Evolutionary conservation across 1,140 invertebrate species (phyloP).

Genomic region (Lethrus apterus): DNA sequence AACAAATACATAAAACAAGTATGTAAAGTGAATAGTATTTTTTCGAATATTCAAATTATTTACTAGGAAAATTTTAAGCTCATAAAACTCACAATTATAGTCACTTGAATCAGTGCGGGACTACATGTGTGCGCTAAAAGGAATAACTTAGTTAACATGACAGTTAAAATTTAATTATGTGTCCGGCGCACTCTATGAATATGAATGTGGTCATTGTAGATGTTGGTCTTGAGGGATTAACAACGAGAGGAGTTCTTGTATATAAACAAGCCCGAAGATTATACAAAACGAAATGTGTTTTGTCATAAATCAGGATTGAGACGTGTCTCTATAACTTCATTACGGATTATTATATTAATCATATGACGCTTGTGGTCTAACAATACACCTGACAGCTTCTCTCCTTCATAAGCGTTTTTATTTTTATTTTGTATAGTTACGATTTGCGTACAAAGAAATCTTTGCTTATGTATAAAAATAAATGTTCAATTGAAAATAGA

Average conservation of each 20-base stretch:
- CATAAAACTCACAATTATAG: background rate
- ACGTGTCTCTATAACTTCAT: conserved; percentile 41
- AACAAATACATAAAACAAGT: background rate
- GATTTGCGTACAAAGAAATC: no score
- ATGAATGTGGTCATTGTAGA: conserved; percentile 31
- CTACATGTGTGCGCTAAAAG: conserved; percentile 13
- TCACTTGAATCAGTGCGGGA: background rate
- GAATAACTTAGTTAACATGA: conserved; percentile 34
- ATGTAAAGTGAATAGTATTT: background rate
- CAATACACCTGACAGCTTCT: conserved; percentile 34
- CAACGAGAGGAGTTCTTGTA: conserved; percentile 19
- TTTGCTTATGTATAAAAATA: no score
- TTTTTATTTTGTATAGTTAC: no score
- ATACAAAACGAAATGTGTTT: conserved; percentile 32
- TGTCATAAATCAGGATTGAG: conserved; percentile 41
- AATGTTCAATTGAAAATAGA: no score
- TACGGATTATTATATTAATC: conserved; percentile 41
- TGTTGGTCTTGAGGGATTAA: conserved; percentile 23
- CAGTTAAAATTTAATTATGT: conserved; percentile 37
- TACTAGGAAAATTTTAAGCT: background rate
- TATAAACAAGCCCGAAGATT: conserved; percentile 27
- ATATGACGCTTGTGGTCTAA: conserved; percentile 31
- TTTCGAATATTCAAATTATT: background rate
- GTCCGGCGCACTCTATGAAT: conserved; percentile 24
- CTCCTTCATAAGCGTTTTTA: no score